Base-by-base conservation (phyloP, 1,140 invertebrate genomes). In the Anoplophora glabripennis region DNA sequence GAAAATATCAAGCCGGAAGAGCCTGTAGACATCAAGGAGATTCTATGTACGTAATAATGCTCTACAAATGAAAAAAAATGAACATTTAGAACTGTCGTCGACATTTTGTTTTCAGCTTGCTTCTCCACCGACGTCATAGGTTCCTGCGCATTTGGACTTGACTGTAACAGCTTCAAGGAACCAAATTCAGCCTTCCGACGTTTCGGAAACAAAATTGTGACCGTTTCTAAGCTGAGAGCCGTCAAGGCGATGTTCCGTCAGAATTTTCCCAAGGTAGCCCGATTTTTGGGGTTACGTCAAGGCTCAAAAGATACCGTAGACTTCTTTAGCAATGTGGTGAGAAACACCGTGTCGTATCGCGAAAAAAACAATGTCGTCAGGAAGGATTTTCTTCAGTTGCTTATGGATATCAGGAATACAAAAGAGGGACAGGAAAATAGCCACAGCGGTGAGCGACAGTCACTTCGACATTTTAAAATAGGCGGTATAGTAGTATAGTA, bases 81-180 rank as follows among this genome's bases (percentile, higher is more conserved):
- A n/a, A n/a, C n/a, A n/a, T n/a, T n/a, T n/a, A n/a, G n/a, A n/a
- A n/a, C n/a, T n/a, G n/a, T n/a, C n/a, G n/a, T n/a, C n/a, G n/a
- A n/a, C n/a, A 15, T 63, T 84, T n/a, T 28, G 21, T 28, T 28
- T 1, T 78, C 83, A 38, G 79, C 80, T 0, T 78, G 80, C 40
- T 87, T 81, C 61, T 79, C 82, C 0, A 85, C 83, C 41, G 86
- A 87, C 68, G 80, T 84, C 0, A 84, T 87, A 12, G 84, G 80
- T 0, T 81, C 74, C 21, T 79, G 77, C 55, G 78, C 76, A 11
- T 82, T 83, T 65, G 82, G 82, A 18, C 66, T 82, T 1, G 73
- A 81, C 28, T 74, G 74, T 5, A 75, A 81, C 58, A 76, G 75
- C 7, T 68, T 82, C 49, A 62, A 64, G n/a, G 59, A 75, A 55